Evolutionary conservation across 2,888 invertebrate species (phyloP), one percentile per base, ranked within the genome.

Genomic region (Aradus depressus): DNA sequence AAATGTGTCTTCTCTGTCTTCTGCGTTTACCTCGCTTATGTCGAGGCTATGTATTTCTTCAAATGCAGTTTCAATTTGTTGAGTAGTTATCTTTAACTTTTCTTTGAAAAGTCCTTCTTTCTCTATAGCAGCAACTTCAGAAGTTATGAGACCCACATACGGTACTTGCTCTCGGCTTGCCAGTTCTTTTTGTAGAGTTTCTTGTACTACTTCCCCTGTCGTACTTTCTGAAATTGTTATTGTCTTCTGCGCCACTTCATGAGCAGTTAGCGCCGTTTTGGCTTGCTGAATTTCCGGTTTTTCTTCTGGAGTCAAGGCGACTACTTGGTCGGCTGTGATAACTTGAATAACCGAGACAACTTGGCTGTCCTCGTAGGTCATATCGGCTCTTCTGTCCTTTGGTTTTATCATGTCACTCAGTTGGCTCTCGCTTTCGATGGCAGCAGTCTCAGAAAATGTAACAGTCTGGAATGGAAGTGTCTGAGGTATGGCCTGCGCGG

Each of bases 131-230:
- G 62, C 44, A 21, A 67, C 64, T 62, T 72, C 67, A 10, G 64
- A 70, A 62, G 69, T 66, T 28, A 67, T 66, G 1, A 74, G 54
- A 54, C 70, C 64, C 61, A 73, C 70, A 32, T 70, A 62, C 1
- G 64, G 72, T 57, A 64, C 61, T 62, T 68, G 75, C 31, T 72
- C 72, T 39, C 73, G 56, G 50, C 62, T 67, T 2, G 75, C 69
- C 45, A 66, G 67, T 6, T 68, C 70, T 57, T 64, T 60, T 23
- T 65, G 61, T 14, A 67, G 64, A 62, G 67, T 66, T 1, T 62
- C 44, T 5, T 52, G 26, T 32, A 59, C 47, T 16, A 68, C 64
- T 37, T 63, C 60, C 8, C 58, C 65, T 4, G 69, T 63, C 34
- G 63, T 64, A 51, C 68, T 66, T 25, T 67, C 66, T 14, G 69